Evolutionary conservation across 2,797 vertebrate species (phyloP).

Genomic region (Pseudomugil tenellus): DNA sequence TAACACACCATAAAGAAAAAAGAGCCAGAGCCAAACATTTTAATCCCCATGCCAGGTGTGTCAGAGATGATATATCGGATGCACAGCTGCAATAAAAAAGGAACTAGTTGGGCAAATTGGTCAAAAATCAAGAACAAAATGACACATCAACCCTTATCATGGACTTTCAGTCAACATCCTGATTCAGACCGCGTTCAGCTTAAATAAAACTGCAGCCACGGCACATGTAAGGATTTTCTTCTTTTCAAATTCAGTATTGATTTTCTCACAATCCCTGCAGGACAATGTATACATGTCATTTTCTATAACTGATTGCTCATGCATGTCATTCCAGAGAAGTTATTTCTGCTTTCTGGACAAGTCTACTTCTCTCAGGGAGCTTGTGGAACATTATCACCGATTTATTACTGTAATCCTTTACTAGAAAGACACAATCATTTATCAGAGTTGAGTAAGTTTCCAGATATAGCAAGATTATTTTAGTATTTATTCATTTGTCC

Average conservation of each 20-base stretch:
- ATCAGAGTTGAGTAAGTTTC: neutral
- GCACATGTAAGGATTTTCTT: slow-evolving; percentile 28
- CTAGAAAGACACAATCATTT: neutral
- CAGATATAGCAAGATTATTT: neutral
- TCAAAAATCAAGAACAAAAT: slow-evolving; percentile 30
- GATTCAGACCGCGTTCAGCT: neutral
- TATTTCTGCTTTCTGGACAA: slow-evolving; percentile 12
- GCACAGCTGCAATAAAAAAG: slow-evolving; percentile 20
- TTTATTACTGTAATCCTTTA: neutral
- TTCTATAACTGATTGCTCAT: slow-evolving; percentile 9
- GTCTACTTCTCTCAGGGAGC: neutral
- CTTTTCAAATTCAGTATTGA: slow-evolving; percentile 15
- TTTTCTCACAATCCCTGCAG: slow-evolving; percentile 15
- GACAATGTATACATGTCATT: slow-evolving; percentile 8
- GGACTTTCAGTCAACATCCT: neutral
- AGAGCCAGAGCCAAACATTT: slow-evolving; percentile 31
- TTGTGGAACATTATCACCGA: neutral
- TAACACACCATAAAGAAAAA: slow-evolving; percentile 22
- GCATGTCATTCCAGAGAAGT: slow-evolving; percentile 5
- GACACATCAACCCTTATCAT: neutral
- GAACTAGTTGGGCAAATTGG: slow-evolving; percentile 27
- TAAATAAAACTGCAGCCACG: neutral
- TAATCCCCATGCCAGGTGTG: slow-evolving; percentile 18
- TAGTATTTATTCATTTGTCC: neutral
- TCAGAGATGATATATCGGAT: slow-evolving; percentile 20